phyloP scores from a whole-genome alignment of 2,888 invertebrate genomes.

The Tipula unca region DNA sequence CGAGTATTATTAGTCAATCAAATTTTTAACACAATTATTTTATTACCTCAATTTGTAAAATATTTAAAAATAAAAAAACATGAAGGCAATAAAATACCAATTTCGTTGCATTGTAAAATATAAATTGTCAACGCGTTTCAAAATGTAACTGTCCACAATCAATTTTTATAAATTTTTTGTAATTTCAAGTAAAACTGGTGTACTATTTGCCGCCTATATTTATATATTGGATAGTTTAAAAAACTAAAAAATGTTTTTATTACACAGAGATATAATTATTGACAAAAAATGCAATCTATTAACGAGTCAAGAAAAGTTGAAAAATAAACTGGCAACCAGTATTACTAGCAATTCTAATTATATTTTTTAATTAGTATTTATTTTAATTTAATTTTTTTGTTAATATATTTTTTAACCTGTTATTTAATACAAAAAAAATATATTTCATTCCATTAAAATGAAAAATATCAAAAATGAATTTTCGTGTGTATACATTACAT shows the following conservation, averaged over 20 bases:
- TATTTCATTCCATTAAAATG: slow-evolving; percentile 8
- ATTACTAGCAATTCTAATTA: slow-evolving; percentile 8
- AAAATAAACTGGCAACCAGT: not conserved
- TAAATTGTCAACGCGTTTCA: not conserved
- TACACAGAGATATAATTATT: not conserved
- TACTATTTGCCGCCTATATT: not conserved
- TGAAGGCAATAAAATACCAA: not conserved
- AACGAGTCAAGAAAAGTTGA: not conserved
- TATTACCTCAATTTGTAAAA: not conserved
- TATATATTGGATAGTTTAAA: not conserved
- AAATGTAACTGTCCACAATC: not conserved
- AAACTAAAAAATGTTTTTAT: not conserved
- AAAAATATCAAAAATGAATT: not conserved
- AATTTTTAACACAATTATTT: not conserved
- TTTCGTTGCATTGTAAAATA: not conserved
- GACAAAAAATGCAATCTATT: not conserved
- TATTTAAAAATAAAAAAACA: not conserved
- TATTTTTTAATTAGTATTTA: not conserved
- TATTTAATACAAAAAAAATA: not conserved
- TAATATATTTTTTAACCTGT: not conserved
- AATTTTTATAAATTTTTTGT: not conserved
- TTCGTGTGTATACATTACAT: slow-evolving; percentile 8
- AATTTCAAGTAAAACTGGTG: not conserved
- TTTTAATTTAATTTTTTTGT: not conserved
- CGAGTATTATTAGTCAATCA: not conserved